Evolutionary conservation across 2,888 invertebrate genomes (phyloP).

Genomic region (Sipha maydis): DNA sequence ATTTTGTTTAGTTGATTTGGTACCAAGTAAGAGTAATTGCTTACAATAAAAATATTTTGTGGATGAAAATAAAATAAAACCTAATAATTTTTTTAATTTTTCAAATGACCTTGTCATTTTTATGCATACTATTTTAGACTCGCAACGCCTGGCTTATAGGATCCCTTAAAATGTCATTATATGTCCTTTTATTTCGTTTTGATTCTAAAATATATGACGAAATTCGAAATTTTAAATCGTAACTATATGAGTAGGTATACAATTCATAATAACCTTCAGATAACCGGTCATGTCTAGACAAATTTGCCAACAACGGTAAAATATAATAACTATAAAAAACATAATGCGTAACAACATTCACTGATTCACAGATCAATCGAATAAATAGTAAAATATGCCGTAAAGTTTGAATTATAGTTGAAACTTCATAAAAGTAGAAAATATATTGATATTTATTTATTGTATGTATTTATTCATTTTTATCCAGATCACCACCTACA

Average conservation of each 20-base stretch:
- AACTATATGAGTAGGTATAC: neutral
- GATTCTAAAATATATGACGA: neutral
- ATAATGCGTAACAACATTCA: neutral
- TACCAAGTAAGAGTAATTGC: too few species aligned
- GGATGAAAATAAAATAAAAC: too few species aligned
- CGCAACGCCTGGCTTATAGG: too few species aligned
- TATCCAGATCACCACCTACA: too few species aligned
- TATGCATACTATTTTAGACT: too few species aligned
- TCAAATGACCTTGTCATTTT: too few species aligned
- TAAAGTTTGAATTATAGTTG: neutral
- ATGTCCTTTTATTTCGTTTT: neutral
- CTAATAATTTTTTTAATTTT: too few species aligned
- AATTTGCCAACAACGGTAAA: slow-evolving; percentile 17
- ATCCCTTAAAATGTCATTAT: neutral
- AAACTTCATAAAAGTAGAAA: too few species aligned
- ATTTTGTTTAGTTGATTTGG: too few species aligned
- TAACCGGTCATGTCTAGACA: slow-evolving; percentile 5
- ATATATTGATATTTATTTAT: too few species aligned
- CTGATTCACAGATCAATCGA: neutral
- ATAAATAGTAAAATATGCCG: neutral
- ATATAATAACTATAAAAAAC: neutral
- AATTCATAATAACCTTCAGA: neutral
- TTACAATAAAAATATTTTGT: too few species aligned
- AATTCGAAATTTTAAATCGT: neutral
- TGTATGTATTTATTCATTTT: too few species aligned